These are phyloP conservation scores for Lytechinus variegatus DNA, from an alignment of 35 echinoderm and acorn worm genomes.

Conservation along the genomic window DNA sequence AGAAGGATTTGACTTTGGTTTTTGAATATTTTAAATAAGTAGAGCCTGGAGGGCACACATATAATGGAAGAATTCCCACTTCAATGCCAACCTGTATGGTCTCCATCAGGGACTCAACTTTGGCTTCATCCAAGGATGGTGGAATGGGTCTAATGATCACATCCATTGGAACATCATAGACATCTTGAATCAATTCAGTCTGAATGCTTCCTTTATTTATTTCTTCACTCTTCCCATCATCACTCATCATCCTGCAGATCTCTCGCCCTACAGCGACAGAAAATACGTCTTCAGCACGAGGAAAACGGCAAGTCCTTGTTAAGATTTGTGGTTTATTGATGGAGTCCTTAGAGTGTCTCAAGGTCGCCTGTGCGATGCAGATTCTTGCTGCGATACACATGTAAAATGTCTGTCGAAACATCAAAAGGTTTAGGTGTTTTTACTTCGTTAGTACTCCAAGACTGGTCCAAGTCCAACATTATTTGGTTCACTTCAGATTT, in stretches of 20 bases:
- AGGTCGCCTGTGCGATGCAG: neutral
- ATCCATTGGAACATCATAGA: constrained; percentile 78
- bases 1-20: too few relatives aligned
- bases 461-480: too few relatives aligned
- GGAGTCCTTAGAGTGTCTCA: neutral
- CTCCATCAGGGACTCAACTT: constrained; percentile 83
- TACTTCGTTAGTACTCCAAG: too few relatives aligned
- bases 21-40: too few relatives aligned
- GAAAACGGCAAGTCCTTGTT: neutral
- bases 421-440: neutral
- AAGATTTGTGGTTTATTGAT: neutral
- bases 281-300: neutral
- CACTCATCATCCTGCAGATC: neutral
- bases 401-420: neutral
- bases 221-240: neutral
- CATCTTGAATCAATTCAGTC: constrained; percentile 64
- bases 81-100: constrained; percentile 77
- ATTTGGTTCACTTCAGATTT: too few relatives aligned
- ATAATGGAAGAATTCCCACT: too few relatives aligned
- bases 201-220: constrained; percentile 67
- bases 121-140: constrained; percentile 74
- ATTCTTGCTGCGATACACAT: neutral
- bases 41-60: too few relatives aligned
- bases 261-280: neutral
- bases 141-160: constrained; percentile 82